A percentile compares a stretch with the other conserved stretches of the same genome.
Conservation (phyloP, 2,797 vertebrate genomes). For the Mormyrus proboscirostris region DNA sequence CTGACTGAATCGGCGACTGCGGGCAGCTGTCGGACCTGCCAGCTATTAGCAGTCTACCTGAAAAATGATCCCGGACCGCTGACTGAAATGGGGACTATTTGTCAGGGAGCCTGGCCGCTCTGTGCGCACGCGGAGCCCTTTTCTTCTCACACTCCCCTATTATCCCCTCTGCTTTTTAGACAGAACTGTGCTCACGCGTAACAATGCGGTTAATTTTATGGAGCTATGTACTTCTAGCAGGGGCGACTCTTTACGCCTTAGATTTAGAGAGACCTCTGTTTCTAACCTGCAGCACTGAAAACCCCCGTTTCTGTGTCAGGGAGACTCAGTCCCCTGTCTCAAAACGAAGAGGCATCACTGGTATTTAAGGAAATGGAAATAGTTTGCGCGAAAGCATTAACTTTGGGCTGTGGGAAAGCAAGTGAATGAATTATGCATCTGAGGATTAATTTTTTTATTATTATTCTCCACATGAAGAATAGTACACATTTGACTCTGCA, state of each 20-base stretch:
- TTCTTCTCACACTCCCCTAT: background rate
- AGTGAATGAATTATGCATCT: conserved; percentile 30
- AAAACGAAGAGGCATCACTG: background rate
- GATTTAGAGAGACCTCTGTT: background rate
- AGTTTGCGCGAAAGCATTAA: conserved; percentile 32
- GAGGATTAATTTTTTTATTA: conserved; percentile 24
- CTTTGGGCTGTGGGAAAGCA: conserved; percentile 24
- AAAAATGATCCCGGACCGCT: background rate
- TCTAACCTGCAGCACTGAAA: background rate
- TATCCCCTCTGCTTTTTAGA: background rate
- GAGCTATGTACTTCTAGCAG: background rate
- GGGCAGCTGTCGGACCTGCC: background rate
- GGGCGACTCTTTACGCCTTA: background rate
- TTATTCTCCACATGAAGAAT: conserved; percentile 24
- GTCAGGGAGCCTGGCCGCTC: background rate
- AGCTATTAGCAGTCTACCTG: background rate
- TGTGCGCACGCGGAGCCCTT: background rate
- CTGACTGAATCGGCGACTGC: background rate
- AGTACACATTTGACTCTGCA: background rate
- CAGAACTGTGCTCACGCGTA: background rate
- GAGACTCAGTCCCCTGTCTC: conserved; percentile 11
- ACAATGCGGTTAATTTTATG: background rate
- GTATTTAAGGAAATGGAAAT: background rate
- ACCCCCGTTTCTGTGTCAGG: background rate
- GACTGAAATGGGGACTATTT: background rate